Percentiles rank a stretch among this genome's conserved stretches.
phyloP scores from a whole-genome alignment of 2,797 vertebrate species.

The Meriones psammophilus region DNA sequence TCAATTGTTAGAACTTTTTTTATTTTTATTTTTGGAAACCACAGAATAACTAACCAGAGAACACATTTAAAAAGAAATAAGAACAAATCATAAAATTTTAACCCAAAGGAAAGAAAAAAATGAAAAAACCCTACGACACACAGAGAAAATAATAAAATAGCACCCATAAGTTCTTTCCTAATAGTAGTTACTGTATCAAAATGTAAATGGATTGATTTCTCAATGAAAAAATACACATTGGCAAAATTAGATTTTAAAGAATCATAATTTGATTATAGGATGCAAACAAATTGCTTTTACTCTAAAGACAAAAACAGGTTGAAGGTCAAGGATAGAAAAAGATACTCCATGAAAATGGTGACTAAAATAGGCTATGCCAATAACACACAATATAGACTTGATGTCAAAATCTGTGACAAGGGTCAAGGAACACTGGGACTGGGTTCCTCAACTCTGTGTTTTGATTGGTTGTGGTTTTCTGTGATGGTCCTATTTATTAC shows the following conservation, averaged over 20 bases:
- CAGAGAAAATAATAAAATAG: constrained; percentile 5
- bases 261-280: not conserved
- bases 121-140: not conserved
- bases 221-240: not conserved
- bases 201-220: constrained; percentile 21
- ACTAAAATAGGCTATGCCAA: not conserved
- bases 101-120: too few species aligned
- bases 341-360: not conserved
- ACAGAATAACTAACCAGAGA: not conserved
- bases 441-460: not conserved
- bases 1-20: not conserved
- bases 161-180: not conserved
- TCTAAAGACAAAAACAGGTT: not conserved
- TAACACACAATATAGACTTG: not conserved
- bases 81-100: not conserved
- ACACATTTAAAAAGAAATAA: not conserved
- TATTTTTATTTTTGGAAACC: not conserved
- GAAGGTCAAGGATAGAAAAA: not conserved
- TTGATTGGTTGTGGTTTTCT: not conserved
- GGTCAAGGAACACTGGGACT: not conserved
- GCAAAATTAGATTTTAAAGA: constrained; percentile 5
- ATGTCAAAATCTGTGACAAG: constrained; percentile 12
- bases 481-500: not conserved
- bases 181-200: not conserved
- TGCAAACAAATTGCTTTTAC: not conserved